Evolutionary conservation across 1,140 invertebrate species (phyloP).

Genomic region (Brachionus plicatilis): DNA sequence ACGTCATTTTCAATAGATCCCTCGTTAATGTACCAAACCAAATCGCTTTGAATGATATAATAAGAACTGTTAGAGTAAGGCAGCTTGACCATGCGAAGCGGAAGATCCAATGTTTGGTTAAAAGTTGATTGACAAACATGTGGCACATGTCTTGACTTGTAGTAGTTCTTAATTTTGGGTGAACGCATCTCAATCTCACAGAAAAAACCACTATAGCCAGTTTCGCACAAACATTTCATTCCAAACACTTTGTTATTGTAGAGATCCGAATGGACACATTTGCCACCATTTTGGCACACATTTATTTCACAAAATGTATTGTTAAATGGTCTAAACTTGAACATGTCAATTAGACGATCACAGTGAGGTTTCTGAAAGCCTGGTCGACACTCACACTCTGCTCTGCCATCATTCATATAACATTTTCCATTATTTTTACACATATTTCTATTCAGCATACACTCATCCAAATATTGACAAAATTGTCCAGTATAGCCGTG

Average conservation of each 20-base stretch:
- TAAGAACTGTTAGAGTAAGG: constrained; percentile 11
- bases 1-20: not conserved
- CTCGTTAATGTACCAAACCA: constrained; percentile 19
- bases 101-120: not conserved
- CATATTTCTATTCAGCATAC: constrained; percentile 9
- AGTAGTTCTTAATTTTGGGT: not conserved
- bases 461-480: constrained; percentile 28
- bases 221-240: constrained; percentile 42
- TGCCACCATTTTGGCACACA: constrained; percentile 38
- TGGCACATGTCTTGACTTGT: constrained; percentile 9
- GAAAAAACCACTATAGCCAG: constrained; percentile 41
- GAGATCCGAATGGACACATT: constrained; percentile 15
- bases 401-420: not conserved
- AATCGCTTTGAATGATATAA: constrained; percentile 20
- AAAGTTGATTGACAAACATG: not conserved
- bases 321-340: constrained; percentile 4
- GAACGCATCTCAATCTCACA: constrained; percentile 42
- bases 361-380: constrained; percentile 29
- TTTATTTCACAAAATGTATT: constrained; percentile 18
- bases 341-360: not conserved
- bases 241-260: constrained; percentile 6
- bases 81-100: not conserved
- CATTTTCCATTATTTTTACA: constrained; percentile 32
- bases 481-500: not conserved
- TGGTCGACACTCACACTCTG: not conserved